Evolutionary conservation across 2,797 vertebrate genomes (phyloP), one percentile per base, ranked within the genome.

Genomic region (Manis javanica): DNA sequence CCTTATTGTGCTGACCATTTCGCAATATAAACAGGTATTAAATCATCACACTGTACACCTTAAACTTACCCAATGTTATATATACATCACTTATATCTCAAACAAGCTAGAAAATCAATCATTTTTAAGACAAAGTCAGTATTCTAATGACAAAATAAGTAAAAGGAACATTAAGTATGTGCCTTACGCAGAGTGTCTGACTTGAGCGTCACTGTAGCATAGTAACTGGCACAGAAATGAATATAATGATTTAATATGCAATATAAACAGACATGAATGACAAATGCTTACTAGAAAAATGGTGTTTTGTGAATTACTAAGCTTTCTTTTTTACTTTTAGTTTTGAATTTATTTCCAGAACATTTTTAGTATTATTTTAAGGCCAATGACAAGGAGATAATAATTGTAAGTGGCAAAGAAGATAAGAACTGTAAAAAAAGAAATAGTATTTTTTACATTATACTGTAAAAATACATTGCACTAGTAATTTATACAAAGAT

Each of bases 351-450:
- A 68, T 87, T 91, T 88, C 37, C n/a, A 85, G 64, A 85, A 51
- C 29, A 88, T 77, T 91, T 77, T 71, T 84, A 91, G 23, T 84
- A 57, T 78, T 83, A n/a, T 23, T 81, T 74, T 87, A 87, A 75
- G n/a, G 3, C 2, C 8, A 74, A 26, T 61, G 42, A 51, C 31
- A 91, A 85, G 31, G 14, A 90, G 29, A 5, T 37, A 69, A 39
- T 51, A 5, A 87, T 34, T 55, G 49, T 46, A 89, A 59, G 10
- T n/a, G 39, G 12, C 78, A 64, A 69, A 69, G 5, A n/a, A 78
- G 5, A 84, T 46, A 16, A 66, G 37, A 61, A 69, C 5, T 29
- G 11, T 61, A 57, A 77, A 64, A n/a, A 49, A 81, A 16, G 37
- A 90, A 42, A 90, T 42, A 49, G 6, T 42, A 37, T 53, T 7